Evolutionary conservation across 2,113 vertebrate species (phyloP).

Genomic region (Fregetta grallaria): DNA sequence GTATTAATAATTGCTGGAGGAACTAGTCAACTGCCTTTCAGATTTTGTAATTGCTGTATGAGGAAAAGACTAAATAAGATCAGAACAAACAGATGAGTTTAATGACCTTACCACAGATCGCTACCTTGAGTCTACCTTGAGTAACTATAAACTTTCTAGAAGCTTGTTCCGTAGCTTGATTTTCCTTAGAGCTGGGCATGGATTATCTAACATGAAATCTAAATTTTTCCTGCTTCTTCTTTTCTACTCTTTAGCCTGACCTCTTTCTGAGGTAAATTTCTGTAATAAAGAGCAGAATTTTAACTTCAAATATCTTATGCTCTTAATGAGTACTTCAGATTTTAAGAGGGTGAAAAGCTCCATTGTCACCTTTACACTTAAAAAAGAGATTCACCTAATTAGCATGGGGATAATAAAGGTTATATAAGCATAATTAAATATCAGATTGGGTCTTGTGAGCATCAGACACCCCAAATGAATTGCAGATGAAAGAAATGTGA

Average conservation of each 20-base stretch:
- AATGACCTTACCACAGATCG: background rate
- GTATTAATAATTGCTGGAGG: background rate
- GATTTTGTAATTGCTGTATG: background rate
- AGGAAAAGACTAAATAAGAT: background rate
- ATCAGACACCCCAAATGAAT: background rate
- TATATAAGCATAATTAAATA: background rate
- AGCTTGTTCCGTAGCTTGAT: background rate
- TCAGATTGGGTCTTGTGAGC: background rate
- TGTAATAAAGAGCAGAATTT: background rate
- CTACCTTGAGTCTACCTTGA: background rate
- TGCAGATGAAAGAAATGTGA: background rate
- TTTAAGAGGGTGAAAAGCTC: background rate
- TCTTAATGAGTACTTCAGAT: background rate
- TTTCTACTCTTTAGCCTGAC: background rate
- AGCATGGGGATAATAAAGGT: background rate
- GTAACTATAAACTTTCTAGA: background rate
- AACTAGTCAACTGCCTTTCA: background rate
- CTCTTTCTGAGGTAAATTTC: background rate
- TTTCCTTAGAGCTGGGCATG: background rate
- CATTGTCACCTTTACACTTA: background rate
- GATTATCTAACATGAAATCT: background rate
- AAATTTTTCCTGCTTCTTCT: background rate
- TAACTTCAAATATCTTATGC: background rate
- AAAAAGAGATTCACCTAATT: background rate
- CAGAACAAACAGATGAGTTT: background rate